phyloP scores from a whole-genome alignment of 2,113 vertebrate species.

The Gulo gulo region DNA sequence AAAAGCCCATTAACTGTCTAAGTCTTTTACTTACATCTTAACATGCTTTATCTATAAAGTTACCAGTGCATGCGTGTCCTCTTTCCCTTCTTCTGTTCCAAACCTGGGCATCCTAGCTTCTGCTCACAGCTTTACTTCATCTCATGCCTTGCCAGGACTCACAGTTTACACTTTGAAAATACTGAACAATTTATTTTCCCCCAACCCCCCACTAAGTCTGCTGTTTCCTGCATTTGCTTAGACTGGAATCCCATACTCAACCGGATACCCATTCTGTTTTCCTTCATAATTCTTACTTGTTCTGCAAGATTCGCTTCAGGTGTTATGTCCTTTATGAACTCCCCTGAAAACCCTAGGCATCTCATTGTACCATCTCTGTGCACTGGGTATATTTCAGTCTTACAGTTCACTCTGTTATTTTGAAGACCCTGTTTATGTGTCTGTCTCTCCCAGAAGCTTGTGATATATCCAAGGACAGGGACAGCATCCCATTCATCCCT shows the following conservation, averaged over 20 bases:
- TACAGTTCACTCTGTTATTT: background rate
- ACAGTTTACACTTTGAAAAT: background rate
- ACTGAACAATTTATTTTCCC: background rate
- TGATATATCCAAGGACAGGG: background rate
- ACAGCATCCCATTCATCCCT: background rate
- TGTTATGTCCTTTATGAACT: background rate
- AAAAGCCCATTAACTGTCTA: background rate
- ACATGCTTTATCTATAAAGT: background rate
- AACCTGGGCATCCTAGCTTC: background rate
- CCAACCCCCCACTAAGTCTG: accelerated
- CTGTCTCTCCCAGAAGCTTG: background rate
- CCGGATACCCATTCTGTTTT: background rate
- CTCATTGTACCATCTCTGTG: background rate
- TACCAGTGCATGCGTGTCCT: background rate
- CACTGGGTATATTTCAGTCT: background rate
- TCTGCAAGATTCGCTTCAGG: background rate
- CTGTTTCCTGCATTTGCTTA: background rate
- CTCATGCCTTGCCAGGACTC: background rate
- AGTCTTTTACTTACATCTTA: background rate
- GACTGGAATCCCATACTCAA: background rate
- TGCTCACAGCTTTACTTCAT: background rate
- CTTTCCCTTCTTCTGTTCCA: background rate
- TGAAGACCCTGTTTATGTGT: background rate
- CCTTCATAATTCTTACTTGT: background rate
- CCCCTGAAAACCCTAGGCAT: background rate